Conservation (phyloP, 2,888 invertebrate species). For the Melipona beecheii region DNA sequence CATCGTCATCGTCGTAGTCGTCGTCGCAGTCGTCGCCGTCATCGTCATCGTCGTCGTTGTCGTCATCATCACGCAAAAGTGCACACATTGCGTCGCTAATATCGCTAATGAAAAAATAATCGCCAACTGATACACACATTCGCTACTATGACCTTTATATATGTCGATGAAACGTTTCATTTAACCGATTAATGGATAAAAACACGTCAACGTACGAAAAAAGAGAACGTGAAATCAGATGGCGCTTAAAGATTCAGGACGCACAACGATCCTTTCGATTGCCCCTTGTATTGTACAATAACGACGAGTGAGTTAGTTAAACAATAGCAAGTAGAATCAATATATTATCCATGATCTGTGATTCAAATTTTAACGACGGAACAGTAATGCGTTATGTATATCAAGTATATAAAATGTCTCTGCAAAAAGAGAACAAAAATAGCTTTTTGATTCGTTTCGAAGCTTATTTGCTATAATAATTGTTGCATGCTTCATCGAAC, state of each 20-base stretch:
- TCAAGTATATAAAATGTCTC: conserved; percentile 49
- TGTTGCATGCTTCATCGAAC: background rate
- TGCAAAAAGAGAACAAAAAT: conserved; percentile 41
- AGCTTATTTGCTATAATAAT: conserved; percentile 12
- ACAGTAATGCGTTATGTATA: conserved; percentile 25
- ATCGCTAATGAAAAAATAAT: background rate
- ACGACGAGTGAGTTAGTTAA: conserved; percentile 39
- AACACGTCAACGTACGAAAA: background rate
- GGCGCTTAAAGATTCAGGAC: conserved; percentile 41
- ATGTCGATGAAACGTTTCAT: background rate
- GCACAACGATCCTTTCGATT: conserved; percentile 45
- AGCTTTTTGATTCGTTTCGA: conserved; percentile 59
- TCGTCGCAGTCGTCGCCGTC: too few species aligned
- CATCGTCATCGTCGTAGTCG: too few species aligned
- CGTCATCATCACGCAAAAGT: background rate
- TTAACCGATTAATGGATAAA: background rate
- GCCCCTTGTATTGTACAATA: conserved; percentile 23
- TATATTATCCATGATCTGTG: conserved; percentile 27
- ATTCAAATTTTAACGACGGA: conserved; percentile 34
- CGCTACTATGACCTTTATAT: background rate
- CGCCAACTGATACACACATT: background rate
- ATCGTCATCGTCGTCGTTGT: fast-evolving
- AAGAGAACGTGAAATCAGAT: conserved; percentile 12
- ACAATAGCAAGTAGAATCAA: conserved; percentile 34
- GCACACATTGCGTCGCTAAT: background rate